Percentiles rank a stretch among this genome's conserved stretches.
Conservation (phyloP, 1,140 invertebrate genomes). For the Tigriopus japonicus region DNA sequence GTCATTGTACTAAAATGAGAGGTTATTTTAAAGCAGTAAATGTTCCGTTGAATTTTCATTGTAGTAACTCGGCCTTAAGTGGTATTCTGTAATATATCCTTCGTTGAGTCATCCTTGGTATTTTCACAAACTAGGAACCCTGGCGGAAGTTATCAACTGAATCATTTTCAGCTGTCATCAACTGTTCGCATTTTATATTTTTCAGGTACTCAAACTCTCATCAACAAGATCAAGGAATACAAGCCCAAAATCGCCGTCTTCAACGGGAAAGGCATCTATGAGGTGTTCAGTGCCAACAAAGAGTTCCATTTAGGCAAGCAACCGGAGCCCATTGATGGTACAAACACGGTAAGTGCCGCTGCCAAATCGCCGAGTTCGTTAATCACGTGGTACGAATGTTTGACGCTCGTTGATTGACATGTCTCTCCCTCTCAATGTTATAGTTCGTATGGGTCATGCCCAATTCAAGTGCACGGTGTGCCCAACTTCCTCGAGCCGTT, state of each 20-base stretch:
- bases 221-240: conserved; percentile 78
- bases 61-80: too few species aligned
- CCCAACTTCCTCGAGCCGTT: conserved; percentile 76
- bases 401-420: too few species aligned
- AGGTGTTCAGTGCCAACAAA: conserved; percentile 90
- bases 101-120: too few species aligned
- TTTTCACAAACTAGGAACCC: neutral
- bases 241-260: conserved; percentile 93
- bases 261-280: conserved; percentile 94
- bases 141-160: too few species aligned
- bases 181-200: neutral
- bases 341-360: conserved; percentile 56
- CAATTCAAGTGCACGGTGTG: conserved; percentile 84
- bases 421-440: too few species aligned
- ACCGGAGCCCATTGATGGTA: conserved; percentile 73
- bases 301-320: conserved; percentile 92
- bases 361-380: too few species aligned
- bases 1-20: too few species aligned
- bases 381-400: too few species aligned
- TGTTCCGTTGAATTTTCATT: too few species aligned
- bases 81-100: too few species aligned
- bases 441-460: conserved; percentile 98
- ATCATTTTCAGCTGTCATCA: too few species aligned
- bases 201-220: conserved; percentile 56
- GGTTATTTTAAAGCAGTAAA: too few species aligned